Conservation (phyloP, 2,888 invertebrate genomes). For the Incurvaria masculella region DNA sequence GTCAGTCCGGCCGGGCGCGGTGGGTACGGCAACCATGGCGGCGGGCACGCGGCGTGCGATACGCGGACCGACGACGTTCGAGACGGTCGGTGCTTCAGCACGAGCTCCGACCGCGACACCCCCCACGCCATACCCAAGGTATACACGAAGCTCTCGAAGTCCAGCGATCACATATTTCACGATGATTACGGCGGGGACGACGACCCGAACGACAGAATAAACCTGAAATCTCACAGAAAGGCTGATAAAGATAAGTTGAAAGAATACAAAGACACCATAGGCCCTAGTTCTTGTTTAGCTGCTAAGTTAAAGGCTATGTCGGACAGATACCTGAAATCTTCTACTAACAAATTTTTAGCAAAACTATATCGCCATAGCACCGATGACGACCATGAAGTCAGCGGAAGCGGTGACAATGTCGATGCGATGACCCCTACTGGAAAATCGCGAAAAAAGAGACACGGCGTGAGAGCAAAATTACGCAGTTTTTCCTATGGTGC, state of each 20-base stretch:
- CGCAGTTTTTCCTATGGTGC: conserved; percentile 75
- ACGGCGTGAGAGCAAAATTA: conserved; percentile 51
- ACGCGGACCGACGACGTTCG: conserved; percentile 38
- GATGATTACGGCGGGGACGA: conserved; percentile 37
- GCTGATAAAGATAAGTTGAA: conserved; percentile 48
- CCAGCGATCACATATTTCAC: conserved; percentile 54
- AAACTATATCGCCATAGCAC: conserved; percentile 60
- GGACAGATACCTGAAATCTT: conserved; percentile 67
- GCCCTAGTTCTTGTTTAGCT: conserved; percentile 61
- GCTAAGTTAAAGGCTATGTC: conserved; percentile 71
- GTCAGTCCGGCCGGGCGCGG: conserved; percentile 23
- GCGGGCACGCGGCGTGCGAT: conserved; percentile 32
- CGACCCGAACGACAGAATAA: conserved; percentile 13
- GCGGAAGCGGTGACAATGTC: conserved; percentile 28
- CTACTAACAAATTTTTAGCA: conserved; percentile 65
- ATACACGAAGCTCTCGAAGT: conserved; percentile 46
- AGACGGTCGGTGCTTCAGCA: conserved; percentile 48
- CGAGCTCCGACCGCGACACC: conserved; percentile 50
- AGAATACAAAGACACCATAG: conserved; percentile 46
- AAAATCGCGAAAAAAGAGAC: conserved; percentile 41
- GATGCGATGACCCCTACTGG: conserved; percentile 30
- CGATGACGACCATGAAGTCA: conserved; percentile 30
- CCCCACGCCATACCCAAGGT: conserved; percentile 44
- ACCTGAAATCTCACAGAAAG: conserved; percentile 40
- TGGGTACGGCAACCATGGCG: conserved; percentile 36